These are phyloP conservation scores for Rhynchotus rufescens DNA, from an alignment of 2,797 vertebrate genomes.

Conservation along the genomic window DNA sequence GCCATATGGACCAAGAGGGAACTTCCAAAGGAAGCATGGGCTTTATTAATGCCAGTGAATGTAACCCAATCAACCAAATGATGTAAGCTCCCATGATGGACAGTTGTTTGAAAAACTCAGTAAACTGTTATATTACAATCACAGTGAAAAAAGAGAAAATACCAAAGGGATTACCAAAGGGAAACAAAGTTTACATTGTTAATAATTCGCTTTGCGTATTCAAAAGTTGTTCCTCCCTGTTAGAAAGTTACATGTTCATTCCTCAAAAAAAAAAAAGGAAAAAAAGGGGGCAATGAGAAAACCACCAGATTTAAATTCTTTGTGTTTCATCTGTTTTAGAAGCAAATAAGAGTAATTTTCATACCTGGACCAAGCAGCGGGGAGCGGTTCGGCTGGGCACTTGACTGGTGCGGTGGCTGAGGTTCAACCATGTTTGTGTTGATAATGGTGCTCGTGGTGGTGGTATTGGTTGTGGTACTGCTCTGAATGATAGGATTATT, in stretches of 20 bases:
- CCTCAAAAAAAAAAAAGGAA: background rate
- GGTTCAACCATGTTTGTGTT: conserved; percentile 86
- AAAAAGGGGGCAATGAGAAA: background rate
- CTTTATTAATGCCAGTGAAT: too few species aligned
- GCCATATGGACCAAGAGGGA: background rate
- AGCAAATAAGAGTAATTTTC: background rate
- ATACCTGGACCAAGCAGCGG: conserved; percentile 93
- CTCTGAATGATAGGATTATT: conserved; percentile 89
- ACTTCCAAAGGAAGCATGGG: background rate
- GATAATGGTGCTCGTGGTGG: conserved; percentile 79
- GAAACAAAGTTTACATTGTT: background rate
- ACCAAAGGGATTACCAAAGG: too few species aligned
- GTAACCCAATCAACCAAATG: background rate
- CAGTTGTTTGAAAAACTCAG: background rate
- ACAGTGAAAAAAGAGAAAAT: background rate
- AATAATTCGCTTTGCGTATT: background rate
- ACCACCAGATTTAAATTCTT: background rate
- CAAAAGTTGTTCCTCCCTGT: background rate
- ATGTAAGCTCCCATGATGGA: background rate
- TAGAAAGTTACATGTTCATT: too few species aligned
- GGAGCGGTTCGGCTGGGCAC: conserved; percentile 87
- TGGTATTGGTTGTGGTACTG: conserved; percentile 84
- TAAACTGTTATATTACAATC: background rate
- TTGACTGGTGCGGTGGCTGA: conserved; percentile 85
- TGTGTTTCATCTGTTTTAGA: background rate